Base-by-base conservation (phyloP, 2,888 invertebrate species). In the Tenthredo distinguenda region DNA sequence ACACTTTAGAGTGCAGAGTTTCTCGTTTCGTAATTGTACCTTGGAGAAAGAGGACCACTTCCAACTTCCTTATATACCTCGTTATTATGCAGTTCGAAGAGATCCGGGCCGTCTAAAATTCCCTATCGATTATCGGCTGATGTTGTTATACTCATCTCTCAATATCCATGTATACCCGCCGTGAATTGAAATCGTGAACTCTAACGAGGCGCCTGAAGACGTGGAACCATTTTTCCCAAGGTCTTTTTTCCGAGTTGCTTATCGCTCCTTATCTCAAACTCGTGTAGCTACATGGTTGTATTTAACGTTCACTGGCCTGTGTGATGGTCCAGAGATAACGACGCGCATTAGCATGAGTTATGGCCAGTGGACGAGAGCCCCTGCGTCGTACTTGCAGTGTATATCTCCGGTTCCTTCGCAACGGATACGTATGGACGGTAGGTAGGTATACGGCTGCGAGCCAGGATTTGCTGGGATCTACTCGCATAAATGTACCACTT, bases 301-400 rank as follows among this genome's bases (percentile, higher is more conserved):
- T 79, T 79, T 79, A 58, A 79, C 79, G 79, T 79, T 58, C 55
- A 37, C 62, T 40, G 62, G 72, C 77, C 77, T 55, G 77, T 18
- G 77, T 50, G 77, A 77, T 77, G 77, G 55, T 77, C 77, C 84
- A 84, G 72, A 55, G 84, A 84, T 74, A 84, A 84, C 84, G 84
- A 84, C 74, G 18, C 37, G 84, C 58, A 84, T 84, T 84, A 74
- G 84, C 74, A 84, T 84, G 84, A 84, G 74, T 84, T 84, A 84
- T 74, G 84, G 74, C 18, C 74, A 37, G 31, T 62, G 62, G 62
- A 62, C 58, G 40, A 81, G 62, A 81, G 81, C 0, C 58, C 1
- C 81, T n/a, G 37, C 21, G 40, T 81, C 12, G 15, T 34, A 62
- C 55, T 76, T 1, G 34, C 37, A 37, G 34, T 55, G 50, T 55